Conservation (phyloP, 2,113 vertebrate species). For the Anarrhichthys ocellatus region DNA sequence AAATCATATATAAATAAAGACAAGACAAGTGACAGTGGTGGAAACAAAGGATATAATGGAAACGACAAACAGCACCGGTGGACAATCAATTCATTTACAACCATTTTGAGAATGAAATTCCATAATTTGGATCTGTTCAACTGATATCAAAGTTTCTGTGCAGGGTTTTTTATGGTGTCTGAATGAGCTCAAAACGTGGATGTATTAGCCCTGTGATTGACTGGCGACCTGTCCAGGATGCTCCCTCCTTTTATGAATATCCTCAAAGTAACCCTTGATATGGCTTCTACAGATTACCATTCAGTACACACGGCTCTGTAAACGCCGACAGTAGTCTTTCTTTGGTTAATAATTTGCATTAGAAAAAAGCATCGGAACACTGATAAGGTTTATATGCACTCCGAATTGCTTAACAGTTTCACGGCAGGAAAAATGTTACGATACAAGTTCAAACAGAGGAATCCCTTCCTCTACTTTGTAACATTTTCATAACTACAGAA, state of each 20-base stretch:
- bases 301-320: neutral
- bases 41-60: neutral
- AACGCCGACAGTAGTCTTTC: neutral
- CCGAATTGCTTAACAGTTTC: neutral
- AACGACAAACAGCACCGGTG: neutral
- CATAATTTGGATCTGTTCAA: neutral
- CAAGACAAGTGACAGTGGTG: neutral
- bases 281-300: neutral
- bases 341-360: conserved; percentile 57
- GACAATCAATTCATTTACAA: neutral
- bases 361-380: conserved; percentile 25
- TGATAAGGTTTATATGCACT: conserved; percentile 46
- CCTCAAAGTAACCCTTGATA: neutral
- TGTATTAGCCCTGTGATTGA: neutral
- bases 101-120: neutral
- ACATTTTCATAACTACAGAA: neutral
- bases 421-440: neutral
- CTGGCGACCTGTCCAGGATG: neutral
- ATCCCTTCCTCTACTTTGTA: neutral
- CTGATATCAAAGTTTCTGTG: neutral
- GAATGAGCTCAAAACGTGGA: neutral
- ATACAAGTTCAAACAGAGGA: neutral
- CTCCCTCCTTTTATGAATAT: neutral
- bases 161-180: neutral
- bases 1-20: neutral